Evolutionary conservation across 2,888 invertebrate species (phyloP).

Genomic region (Tanypteryx hageni): DNA sequence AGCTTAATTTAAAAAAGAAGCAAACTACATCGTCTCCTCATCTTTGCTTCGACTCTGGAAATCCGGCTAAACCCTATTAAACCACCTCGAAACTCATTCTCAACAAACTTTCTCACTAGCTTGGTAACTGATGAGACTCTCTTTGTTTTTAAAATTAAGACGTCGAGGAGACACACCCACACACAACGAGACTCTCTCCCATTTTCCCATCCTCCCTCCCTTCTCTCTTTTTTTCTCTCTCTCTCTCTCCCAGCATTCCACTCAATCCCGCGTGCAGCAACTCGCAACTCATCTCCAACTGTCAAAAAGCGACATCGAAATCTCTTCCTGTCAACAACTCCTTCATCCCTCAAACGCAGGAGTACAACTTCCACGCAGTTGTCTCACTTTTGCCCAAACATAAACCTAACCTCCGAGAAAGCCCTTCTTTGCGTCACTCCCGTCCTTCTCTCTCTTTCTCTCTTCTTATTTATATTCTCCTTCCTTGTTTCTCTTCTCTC

Average conservation of each 20-base stretch:
- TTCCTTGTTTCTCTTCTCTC: background rate
- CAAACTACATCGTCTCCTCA: too few relatives aligned
- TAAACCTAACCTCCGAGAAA: background rate
- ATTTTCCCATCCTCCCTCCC: too few relatives aligned
- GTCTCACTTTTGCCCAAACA: background rate
- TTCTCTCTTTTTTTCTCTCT: background rate
- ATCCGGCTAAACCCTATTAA: too few relatives aligned
- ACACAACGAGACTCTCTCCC: too few relatives aligned
- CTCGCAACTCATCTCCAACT: constrained; percentile 1
- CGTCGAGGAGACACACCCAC: too few relatives aligned
- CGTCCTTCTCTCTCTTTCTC: background rate
- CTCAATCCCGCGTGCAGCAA: background rate
- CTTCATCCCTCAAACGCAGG: constrained; percentile 1
- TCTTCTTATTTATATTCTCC: background rate
- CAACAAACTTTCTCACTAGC: too few relatives aligned
- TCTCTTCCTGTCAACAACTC: constrained; percentile 14
- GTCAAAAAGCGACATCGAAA: constrained; percentile 2
- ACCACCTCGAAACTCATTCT: too few relatives aligned
- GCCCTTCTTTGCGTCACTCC: background rate
- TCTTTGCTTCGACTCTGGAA: too few relatives aligned
- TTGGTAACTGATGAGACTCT: too few relatives aligned
- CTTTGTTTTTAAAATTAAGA: too few relatives aligned
- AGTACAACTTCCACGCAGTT: background rate
- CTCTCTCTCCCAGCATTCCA: background rate
- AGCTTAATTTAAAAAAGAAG: too few relatives aligned